Evolutionary conservation across 2,113 vertebrate species (phyloP), one percentile per base, ranked within the genome.

Genomic region (Oncorhynchus clarkii): DNA sequence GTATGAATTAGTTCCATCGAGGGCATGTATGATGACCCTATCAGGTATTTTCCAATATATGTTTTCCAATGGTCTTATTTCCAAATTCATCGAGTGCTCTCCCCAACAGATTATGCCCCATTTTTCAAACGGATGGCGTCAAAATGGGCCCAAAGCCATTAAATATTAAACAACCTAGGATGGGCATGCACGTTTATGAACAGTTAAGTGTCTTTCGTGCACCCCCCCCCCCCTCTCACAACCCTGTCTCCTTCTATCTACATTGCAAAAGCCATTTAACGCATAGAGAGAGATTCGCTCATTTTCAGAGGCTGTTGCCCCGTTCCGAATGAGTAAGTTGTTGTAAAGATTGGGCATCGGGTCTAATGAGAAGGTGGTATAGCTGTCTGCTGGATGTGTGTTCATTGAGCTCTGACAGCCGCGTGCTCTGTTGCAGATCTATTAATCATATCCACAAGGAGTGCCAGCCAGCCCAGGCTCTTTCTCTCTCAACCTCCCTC

Each of bases 391-490:
- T 89, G 88, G 79, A 90, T 92, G 91, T 90, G 94, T 94, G 93
- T 93, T 93, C 94, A 94, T 92, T 91, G 92, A 92, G 91, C 89
- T 91, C 78, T 94, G 95, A 94, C 93, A 95, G 94, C 93, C 89
- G 88, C 51, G 14, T 82, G 87, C 91, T 94, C 93, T 93, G 92
- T 90, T 93, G 93, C 90, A 89, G 92, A 94, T 93, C 91, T 92
- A 95, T 96, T 95, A 93, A 93, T 94, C 94, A 95, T 93, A 92
- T 88, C 94, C 93, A 92, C 92, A 91, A 95, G 93, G 94, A 95
- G 93, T 89, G 92, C 91, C 92, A 89, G 87, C 70, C 59, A 13
- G 12, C 59, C 59, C 59, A 8, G 1, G 6, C 59, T 22, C 59
- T 22, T n/a, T 83, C 89, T n/a, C 59, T 9, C 59, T 8, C 18